phyloP scores from a whole-genome alignment of 2,113 vertebrate genomes.

The Tamias sibiricus region DNA sequence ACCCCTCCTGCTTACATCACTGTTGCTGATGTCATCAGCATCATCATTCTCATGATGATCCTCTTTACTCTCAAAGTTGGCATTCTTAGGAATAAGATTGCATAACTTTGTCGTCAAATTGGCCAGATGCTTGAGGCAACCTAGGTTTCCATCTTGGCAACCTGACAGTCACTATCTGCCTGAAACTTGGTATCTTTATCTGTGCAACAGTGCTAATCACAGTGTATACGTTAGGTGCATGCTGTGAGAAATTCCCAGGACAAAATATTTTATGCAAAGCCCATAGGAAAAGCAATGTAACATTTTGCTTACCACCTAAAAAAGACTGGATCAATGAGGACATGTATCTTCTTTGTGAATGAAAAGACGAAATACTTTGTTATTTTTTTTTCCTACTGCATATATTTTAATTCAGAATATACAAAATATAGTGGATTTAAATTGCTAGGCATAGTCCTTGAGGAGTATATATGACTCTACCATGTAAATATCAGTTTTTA shows the following conservation, averaged over 20 bases:
- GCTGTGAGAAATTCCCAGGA: background rate
- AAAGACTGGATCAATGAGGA: background rate
- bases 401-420: background rate
- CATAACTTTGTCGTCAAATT: background rate
- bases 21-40: fast-evolving
- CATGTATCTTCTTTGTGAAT: background rate
- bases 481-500: background rate
- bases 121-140: background rate
- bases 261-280: background rate
- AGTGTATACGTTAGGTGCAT: background rate
- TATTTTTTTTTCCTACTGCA: background rate
- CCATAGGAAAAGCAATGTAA: background rate
- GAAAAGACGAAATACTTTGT: background rate
- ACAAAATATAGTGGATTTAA: background rate
- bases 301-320: background rate
- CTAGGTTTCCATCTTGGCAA: background rate
- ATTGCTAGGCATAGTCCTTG: background rate
- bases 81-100: background rate
- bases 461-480: background rate
- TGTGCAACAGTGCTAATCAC: background rate
- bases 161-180: background rate
- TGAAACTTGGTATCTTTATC: background rate
- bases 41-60: too few relatives aligned
- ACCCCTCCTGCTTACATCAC: too few relatives aligned
- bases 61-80: background rate